Percentiles rank a stretch among this genome's conserved stretches.
These are phyloP conservation scores for Cyanoliseus patagonus DNA, from an alignment of 2,113 vertebrate genomes.

Conservation along the genomic window DNA sequence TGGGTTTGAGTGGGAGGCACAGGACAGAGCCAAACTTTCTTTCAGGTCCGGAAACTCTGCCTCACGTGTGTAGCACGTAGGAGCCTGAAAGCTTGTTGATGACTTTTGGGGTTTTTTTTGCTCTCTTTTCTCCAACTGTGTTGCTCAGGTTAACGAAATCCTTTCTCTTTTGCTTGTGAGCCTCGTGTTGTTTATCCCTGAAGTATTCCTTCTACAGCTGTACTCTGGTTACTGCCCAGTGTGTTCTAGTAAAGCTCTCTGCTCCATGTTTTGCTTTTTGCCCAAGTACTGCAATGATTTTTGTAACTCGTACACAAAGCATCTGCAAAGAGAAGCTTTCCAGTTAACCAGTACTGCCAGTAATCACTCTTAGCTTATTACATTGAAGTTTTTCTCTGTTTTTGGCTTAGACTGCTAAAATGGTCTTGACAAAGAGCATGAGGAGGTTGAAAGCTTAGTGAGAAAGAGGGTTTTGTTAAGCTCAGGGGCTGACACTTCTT, in stretches of 20 bases:
- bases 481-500: background rate
- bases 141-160: background rate
- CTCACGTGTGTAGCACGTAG: background rate
- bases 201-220: background rate
- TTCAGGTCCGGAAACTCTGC: slow-evolving; percentile 20
- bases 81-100: background rate
- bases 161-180: background rate
- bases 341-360: background rate
- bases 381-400: background rate
- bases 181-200: background rate
- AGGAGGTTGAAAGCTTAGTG: background rate
- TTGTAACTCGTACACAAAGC: background rate
- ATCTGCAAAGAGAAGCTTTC: background rate
- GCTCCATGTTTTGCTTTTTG: background rate
- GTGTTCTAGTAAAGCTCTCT: background rate
- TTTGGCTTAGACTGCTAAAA: background rate
- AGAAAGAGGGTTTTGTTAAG: background rate
- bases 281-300: background rate
- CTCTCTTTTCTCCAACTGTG: background rate
- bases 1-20: slow-evolving; percentile 24
- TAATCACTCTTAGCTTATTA: background rate
- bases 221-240: background rate
- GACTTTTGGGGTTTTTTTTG: fast-evolving
- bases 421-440: background rate
- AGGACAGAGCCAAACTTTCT: background rate